Percentiles rank a stretch among this genome's conserved stretches.
Conservation (phyloP, 2,888 invertebrate genomes). For the Blastobasis lacticolella region DNA sequence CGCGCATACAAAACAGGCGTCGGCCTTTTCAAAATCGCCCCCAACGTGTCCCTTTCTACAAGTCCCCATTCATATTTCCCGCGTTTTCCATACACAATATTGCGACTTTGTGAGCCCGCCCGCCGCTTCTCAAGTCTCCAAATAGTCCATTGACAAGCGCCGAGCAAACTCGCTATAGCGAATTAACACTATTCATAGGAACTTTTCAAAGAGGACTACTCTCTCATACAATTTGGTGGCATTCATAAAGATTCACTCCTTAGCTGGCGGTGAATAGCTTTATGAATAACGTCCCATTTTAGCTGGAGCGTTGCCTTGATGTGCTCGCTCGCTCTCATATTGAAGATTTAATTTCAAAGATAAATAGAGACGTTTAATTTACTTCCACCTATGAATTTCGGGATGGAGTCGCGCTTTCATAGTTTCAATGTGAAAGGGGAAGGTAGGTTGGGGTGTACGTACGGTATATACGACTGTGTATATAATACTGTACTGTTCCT, state of each 20-base stretch:
- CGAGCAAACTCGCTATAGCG: constrained; percentile 72
- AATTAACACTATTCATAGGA: constrained; percentile 73
- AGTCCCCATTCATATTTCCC: constrained; percentile 61
- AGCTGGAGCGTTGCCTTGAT: constrained; percentile 32
- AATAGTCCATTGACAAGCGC: constrained; percentile 70
- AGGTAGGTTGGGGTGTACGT: too few species aligned
- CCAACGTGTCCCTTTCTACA: constrained; percentile 43
- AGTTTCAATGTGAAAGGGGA: constrained; percentile 1
- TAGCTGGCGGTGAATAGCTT: constrained; percentile 64
- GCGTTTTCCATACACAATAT: constrained; percentile 70
- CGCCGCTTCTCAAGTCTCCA: constrained; percentile 44
- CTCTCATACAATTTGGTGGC: constrained; percentile 74
- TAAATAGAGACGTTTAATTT: neutral
- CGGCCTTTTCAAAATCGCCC: constrained; percentile 48
- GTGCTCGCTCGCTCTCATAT: constrained; percentile 16
- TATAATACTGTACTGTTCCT: too few species aligned
- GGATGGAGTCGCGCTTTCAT: too few species aligned
- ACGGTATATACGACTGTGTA: too few species aligned
- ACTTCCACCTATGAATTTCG: too few species aligned
- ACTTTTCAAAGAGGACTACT: constrained; percentile 73
- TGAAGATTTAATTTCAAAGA: constrained; percentile 37
- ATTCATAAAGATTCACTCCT: constrained; percentile 73
- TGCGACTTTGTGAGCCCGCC: constrained; percentile 48
- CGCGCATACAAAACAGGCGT: constrained; percentile 2
- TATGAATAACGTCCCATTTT: constrained; percentile 60